phyloP scores from a whole-genome alignment of 2,888 invertebrate genomes.

The Unio delphinus region DNA sequence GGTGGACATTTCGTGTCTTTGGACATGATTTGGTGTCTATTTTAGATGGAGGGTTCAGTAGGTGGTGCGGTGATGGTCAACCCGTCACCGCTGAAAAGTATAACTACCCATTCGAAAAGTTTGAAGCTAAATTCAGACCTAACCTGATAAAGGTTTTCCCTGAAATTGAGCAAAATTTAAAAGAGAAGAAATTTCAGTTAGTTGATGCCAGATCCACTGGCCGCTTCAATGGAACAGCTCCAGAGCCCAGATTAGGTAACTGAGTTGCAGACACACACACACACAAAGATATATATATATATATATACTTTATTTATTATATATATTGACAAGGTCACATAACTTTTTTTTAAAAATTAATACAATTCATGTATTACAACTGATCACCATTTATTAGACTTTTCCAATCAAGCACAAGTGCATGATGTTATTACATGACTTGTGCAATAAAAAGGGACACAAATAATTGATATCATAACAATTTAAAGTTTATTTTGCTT shows the following conservation, averaged over 20 bases:
- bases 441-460: too few relatives aligned
- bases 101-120: constrained; percentile 26
- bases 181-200: constrained; percentile 42
- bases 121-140: constrained; percentile 42
- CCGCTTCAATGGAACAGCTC: constrained; percentile 60
- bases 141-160: constrained; percentile 54
- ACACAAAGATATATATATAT: too few relatives aligned
- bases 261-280: background rate
- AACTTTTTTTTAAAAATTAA: too few relatives aligned
- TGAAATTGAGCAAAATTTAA: constrained; percentile 56
- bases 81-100: constrained; percentile 31
- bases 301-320: too few relatives aligned
- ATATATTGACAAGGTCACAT: too few relatives aligned
- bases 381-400: too few relatives aligned
- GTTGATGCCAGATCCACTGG: constrained; percentile 63
- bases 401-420: too few relatives aligned
- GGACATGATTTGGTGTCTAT: constrained; percentile 62
- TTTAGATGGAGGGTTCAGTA: constrained; percentile 62
- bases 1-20: constrained; percentile 66
- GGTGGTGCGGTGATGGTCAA: constrained; percentile 51
- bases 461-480: too few relatives aligned
- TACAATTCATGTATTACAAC: too few relatives aligned
- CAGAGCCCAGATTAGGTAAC: constrained; percentile 65
- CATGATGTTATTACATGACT: too few relatives aligned
- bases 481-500: too few relatives aligned